Base-by-base conservation (phyloP, 2,888 invertebrate species). In the Helicoverpa assulta region DNA sequence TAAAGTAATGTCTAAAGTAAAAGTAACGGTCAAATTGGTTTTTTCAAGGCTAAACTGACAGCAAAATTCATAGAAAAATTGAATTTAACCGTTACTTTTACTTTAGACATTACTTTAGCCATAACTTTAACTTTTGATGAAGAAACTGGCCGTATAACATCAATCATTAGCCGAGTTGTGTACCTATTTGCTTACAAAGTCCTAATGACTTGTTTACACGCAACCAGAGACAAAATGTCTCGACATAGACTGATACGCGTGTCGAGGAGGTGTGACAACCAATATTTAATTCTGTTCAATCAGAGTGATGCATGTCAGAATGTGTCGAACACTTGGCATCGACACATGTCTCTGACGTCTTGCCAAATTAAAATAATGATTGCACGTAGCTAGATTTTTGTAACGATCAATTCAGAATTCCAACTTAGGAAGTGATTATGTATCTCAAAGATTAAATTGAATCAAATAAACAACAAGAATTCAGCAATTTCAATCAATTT, bases 321-420 rank as follows among this genome's bases (percentile, higher is more conserved):
- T 85, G 66, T 84, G 80, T 87, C 86, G 80, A 85, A 80, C 72
- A 82, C 73, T 90, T 90, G 91, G 90, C 91, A 89, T 74, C 56
- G 21, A 4, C 12, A 40, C 12, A 40, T 50, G 37, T 70, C 56
- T 75, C 50, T 81, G 76, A 81, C 73, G 74, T 59, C 47, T 60
- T 64, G 55, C 33, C 52, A 57, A 81, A 78, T 70, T 71, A 68
- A 77, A 76, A 73, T 74, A 64, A 77, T 74, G 70, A 60, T 67
- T 65, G 68, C 40, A 33, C 61, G 54, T 59, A n/a, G 29, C 51
- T 37, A n/a, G 40, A 43, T 26, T 33, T 43, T 58, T 51, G 18
- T 18, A 67, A 21, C 50, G 8, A 67, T 55, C 29, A 40, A 57
- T 79, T 70, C 60, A 55, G 59, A 8, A 56, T 40, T 47, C 47